Evolutionary conservation across 2,888 invertebrate species (phyloP).

Genomic region (Chrysomela aeneicollis): DNA sequence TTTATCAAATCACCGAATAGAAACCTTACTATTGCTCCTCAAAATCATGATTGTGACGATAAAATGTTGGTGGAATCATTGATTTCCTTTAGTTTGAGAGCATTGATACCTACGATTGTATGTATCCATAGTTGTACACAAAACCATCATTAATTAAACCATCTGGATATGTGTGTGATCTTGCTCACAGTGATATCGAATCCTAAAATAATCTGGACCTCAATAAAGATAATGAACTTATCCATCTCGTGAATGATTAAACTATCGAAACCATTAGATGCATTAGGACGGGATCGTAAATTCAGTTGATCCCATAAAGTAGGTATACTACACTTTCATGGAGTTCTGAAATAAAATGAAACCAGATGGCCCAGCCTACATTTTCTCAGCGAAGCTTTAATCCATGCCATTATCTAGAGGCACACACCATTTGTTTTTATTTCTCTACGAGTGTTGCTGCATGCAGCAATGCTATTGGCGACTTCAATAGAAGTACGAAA

Average conservation of each 20-base stretch:
- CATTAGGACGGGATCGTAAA: conserved; percentile 8
- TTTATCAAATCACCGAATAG: no score
- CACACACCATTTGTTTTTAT: conserved; percentile 58
- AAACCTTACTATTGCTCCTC: no score
- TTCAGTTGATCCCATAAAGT: neutral
- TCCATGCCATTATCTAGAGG: conserved; percentile 56
- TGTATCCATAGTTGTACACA: no score
- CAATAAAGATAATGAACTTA: neutral
- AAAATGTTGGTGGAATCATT: no score
- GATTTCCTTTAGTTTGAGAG: no score
- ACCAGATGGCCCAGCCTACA: conserved; percentile 57
- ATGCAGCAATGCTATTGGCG: conserved; percentile 39
- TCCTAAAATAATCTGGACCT: neutral
- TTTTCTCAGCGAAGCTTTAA: conserved; percentile 57
- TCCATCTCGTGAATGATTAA: neutral
- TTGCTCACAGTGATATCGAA: neutral
- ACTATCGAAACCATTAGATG: conserved; percentile 8
- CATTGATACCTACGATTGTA: no score
- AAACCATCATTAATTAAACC: no score
- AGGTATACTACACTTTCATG: neutral
- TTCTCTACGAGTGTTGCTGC: conserved; percentile 49
- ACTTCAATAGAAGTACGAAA: conserved; percentile 52
- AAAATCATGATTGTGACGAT: no score
- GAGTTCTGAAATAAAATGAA: conserved; percentile 53
- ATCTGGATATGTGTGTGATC: no score